Base-by-base conservation (phyloP, 1,140 invertebrate species). In the Gerris buenoi region DNA sequence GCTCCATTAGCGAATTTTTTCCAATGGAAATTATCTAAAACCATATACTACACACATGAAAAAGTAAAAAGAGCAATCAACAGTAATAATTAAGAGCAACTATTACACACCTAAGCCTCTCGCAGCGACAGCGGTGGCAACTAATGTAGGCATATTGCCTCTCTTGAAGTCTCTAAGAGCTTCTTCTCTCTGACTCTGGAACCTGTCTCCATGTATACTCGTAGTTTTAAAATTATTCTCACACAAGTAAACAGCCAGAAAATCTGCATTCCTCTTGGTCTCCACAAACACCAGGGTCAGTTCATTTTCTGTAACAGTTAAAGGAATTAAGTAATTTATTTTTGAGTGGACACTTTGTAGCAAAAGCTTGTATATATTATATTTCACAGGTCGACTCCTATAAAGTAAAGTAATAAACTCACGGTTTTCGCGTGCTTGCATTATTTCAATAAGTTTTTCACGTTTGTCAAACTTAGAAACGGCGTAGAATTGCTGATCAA, bases 111-210 rank as follows among this genome's bases (percentile, higher is more conserved):
- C 86, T 14, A 94, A 76, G 15, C 95, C 95, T 65, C 95, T 79
- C 0, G 93, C 90, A 22, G 93, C 93, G 0, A 97, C 94, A n/a
- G 90, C 89, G 1, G 95, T 97, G 0, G 93, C 93, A 13, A 97
- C 91, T 2, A 98, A 75, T 68, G 96, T 86, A 26, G 84, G 83
- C 73, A 85, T 85, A 2, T 74, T 77, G 1, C 90, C 90, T 65
- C 73, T 81, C 72, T 85, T 86, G 75, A 98, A 98, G 74, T 93
- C 89, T 10, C 77, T 68, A 2, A 98, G 75, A 0, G 95, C 95
- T 74, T 87, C 81, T 79, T 98, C 95, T 33, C 95, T 81, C 76
- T 97, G 91, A 57, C 84, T 79, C 74, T 98, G 95, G 2, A 89
- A 77, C 18, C 96, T 80, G 77, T 95, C 95, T 1, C 94, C 94